phyloP scores from a whole-genome alignment of 2,797 vertebrate species.

The Pachyuromys duprasi region DNA sequence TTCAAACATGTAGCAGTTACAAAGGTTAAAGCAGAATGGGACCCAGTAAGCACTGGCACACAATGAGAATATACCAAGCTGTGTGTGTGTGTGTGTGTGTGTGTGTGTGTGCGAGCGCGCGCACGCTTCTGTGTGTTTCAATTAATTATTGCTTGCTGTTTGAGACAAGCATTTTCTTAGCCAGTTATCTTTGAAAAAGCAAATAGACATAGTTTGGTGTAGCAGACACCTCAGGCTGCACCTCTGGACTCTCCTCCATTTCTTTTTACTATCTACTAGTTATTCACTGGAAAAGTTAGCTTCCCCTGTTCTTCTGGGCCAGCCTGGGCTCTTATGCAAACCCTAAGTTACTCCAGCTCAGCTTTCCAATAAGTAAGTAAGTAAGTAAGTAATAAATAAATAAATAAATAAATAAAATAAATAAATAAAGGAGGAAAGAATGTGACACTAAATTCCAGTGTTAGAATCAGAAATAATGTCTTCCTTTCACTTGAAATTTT shows the following conservation, averaged over 20 bases:
- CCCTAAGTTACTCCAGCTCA: neutral
- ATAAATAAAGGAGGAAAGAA: neutral
- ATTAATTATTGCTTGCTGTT: neutral
- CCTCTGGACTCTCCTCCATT: neutral
- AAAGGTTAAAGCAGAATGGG: neutral
- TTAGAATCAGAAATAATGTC: neutral
- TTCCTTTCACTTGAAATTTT: neutral
- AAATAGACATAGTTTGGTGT: neutral
- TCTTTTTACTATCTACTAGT: neutral
- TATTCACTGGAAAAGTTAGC: neutral
- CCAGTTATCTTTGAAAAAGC: neutral
- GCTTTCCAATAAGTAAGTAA: too few species aligned
- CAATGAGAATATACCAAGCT: neutral
- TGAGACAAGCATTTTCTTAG: neutral
- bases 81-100: too few species aligned
- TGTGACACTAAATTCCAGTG: neutral
- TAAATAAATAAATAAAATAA: too few species aligned
- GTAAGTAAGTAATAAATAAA: too few species aligned
- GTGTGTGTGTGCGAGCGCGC: too few species aligned
- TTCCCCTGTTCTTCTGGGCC: neutral
- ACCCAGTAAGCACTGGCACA: neutral
- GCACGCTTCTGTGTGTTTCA: neutral
- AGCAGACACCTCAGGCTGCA: rapidly evolving
- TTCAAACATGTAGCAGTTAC: neutral
- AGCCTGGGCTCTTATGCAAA: neutral